phyloP scores from a whole-genome alignment of 2,797 vertebrate genomes.

The Siniperca scherzeri region DNA sequence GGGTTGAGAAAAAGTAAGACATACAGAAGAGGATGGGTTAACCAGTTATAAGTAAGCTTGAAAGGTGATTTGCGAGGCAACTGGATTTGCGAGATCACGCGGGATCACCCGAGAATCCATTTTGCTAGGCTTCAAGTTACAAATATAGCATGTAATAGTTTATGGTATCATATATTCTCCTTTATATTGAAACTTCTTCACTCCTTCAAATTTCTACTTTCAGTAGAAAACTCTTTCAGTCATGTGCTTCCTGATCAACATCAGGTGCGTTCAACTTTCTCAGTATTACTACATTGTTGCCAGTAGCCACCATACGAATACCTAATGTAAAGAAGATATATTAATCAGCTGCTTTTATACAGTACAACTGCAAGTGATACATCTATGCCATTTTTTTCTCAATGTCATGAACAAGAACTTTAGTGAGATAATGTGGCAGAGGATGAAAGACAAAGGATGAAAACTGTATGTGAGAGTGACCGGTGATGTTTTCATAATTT shows the following conservation, averaged over 20 bases:
- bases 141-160: background rate
- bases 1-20: background rate
- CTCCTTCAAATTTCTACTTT: background rate
- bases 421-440: slow-evolving; percentile 17
- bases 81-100: too few species aligned
- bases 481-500: slow-evolving; percentile 38
- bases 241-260: background rate
- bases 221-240: background rate
- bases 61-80: background rate
- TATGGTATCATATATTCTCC: background rate
- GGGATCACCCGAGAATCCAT: too few species aligned
- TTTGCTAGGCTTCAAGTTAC: too few species aligned
- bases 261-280: background rate
- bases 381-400: background rate
- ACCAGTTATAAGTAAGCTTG: background rate
- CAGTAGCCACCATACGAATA: background rate
- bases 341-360: slow-evolving; percentile 2
- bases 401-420: slow-evolving; percentile 1
- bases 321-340: background rate
- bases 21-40: background rate
- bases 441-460: slow-evolving; percentile 22
- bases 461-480: slow-evolving; percentile 14
- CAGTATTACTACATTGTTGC: background rate
- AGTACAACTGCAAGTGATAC: background rate
- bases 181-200: background rate